A percentile compares a stretch with the other conserved stretches of the same genome.
These are phyloP conservation scores for Melanerpes aurifrons DNA, from an alignment of 2,113 vertebrate species.

Conservation along the genomic window DNA sequence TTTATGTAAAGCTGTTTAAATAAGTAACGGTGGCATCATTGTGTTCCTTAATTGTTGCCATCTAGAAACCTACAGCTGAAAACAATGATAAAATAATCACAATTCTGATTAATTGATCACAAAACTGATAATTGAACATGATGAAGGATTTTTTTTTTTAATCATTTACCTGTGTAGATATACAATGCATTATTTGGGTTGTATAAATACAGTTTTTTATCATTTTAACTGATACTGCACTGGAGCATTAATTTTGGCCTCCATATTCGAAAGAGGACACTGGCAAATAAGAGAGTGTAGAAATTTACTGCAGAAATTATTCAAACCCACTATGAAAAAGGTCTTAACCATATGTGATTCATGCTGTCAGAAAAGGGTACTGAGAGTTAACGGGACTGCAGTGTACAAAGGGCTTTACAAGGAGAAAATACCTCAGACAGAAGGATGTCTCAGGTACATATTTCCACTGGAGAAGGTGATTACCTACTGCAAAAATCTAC, in stretches of 20 bases:
- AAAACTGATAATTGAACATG: not conserved
- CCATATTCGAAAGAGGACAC: not conserved
- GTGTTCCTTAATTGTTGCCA: fast-evolving
- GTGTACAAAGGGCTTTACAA: not conserved
- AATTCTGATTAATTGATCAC: not conserved
- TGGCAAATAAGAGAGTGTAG: not conserved
- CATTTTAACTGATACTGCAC: not conserved
- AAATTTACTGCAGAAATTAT: not conserved
- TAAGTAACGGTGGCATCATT: fast-evolving
- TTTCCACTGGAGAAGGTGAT: not conserved
- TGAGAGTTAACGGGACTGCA: not conserved
- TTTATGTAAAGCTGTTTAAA: not conserved
- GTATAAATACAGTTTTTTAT: not conserved
- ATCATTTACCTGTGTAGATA: not conserved
- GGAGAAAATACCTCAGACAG: not conserved
- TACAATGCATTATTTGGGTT: not conserved
- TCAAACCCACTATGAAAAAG: not conserved
- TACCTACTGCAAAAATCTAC: not conserved
- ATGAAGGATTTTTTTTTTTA: not conserved
- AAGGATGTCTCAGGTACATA: not conserved
- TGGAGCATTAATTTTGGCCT: not conserved
- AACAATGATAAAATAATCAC: not conserved
- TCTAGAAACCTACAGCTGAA: not conserved
- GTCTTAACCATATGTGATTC: not conserved
- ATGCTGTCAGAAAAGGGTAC: not conserved